Evolutionary conservation across 2,113 vertebrate species (phyloP).

Genomic region (Bambusicola thoracicus): DNA sequence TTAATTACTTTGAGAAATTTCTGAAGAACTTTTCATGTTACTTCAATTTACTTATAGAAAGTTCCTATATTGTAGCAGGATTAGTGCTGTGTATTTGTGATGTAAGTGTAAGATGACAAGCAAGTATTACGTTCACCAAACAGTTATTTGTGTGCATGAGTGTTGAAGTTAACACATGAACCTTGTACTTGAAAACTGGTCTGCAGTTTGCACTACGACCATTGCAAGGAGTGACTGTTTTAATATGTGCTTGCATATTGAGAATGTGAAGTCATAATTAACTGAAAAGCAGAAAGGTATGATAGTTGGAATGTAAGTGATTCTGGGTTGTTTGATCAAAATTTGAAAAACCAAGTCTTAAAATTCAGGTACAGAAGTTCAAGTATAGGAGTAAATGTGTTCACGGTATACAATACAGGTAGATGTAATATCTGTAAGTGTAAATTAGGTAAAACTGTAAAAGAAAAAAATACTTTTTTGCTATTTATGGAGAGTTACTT

Average conservation of each 20-base stretch:
- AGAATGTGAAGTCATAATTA: not conserved
- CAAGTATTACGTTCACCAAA: not conserved
- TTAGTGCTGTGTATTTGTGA: not conserved
- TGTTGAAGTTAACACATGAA: not conserved
- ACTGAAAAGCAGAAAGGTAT: not conserved
- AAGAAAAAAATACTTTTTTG: not conserved
- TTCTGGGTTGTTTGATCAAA: fast-evolving
- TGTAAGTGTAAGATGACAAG: not conserved
- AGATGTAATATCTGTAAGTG: not conserved
- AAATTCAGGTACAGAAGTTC: not conserved
- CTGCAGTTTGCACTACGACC: not conserved
- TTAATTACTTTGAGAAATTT: not conserved
- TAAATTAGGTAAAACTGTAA: not conserved
- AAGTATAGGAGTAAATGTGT: not conserved
- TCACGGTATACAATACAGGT: not conserved
- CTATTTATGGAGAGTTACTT: not conserved
- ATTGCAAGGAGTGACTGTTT: not conserved
- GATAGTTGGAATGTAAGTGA: not conserved
- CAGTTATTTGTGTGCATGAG: not conserved
- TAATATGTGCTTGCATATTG: not conserved
- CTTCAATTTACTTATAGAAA: not conserved
- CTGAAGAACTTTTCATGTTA: not conserved
- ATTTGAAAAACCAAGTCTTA: not conserved
- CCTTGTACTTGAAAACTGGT: not conserved
- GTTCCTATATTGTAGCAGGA: not conserved